Evolutionary conservation across 2,888 invertebrate genomes (phyloP).

Genomic region (Didymodactylos carnosus): DNA sequence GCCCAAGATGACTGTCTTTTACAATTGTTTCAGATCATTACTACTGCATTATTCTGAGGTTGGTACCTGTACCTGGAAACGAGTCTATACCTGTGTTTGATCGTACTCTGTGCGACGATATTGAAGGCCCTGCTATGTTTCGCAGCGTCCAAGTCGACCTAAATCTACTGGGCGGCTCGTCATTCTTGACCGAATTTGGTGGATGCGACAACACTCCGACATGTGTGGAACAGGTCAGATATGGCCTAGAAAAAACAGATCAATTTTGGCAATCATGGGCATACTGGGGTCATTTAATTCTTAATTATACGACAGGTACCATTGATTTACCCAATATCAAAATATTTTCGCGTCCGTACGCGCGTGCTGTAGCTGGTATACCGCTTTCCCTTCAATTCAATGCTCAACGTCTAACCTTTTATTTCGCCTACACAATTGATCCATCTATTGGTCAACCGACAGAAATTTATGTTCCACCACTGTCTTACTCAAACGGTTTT

Average conservation of each 20-base stretch:
- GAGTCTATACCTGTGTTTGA: slow-evolving; percentile 16
- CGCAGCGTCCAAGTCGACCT: slow-evolving; percentile 16
- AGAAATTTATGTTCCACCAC: slow-evolving; percentile 19
- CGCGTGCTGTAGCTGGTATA: slow-evolving; percentile 19
- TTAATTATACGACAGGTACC: slow-evolving; percentile 11
- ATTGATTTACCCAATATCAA: slow-evolving; percentile 14
- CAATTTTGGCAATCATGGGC: slow-evolving; percentile 22
- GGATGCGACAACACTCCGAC: slow-evolving; percentile 16
- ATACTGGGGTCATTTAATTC: slow-evolving; percentile 23
- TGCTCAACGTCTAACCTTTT: slow-evolving; percentile 14
- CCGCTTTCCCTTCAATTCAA: slow-evolving; percentile 18
- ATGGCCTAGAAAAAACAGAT: slow-evolving; percentile 19
- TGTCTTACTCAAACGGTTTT: slow-evolving; percentile 19
- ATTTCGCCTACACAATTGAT: slow-evolving; percentile 16
- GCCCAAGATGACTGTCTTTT: too few relatives aligned
- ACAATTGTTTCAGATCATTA: slow-evolving; percentile 22
- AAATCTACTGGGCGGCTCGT: slow-evolving; percentile 16
- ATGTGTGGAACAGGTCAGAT: slow-evolving; percentile 18
- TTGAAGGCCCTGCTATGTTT: slow-evolving; percentile 18
- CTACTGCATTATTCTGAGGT: slow-evolving; percentile 21
- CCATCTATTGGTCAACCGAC: slow-evolving; percentile 17
- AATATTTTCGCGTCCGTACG: slow-evolving; percentile 19
- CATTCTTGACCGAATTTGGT: slow-evolving; percentile 24
- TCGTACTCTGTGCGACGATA: slow-evolving; percentile 18
- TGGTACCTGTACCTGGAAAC: slow-evolving; percentile 3